Evolutionary conservation across 2,888 invertebrate species (phyloP).

Genomic region (Latrodectus hesperus): DNA sequence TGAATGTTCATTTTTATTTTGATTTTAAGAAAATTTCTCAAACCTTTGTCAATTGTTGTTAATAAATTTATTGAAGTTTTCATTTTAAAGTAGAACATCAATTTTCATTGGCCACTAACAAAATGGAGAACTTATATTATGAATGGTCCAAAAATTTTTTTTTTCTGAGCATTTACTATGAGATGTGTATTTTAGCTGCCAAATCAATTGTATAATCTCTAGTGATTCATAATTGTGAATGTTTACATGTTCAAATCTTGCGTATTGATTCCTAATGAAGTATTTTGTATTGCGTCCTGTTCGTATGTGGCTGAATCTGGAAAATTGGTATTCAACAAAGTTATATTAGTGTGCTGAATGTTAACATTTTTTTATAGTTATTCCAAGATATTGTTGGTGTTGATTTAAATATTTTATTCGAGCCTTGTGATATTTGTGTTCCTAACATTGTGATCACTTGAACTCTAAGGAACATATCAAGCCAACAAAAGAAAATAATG

Average conservation of each 20-base stretch:
- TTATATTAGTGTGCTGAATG: slow-evolving; percentile 1
- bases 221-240: background rate
- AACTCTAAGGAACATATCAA: slow-evolving; percentile 50
- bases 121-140: slow-evolving; percentile 1
- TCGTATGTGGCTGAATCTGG: background rate
- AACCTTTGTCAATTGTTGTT: background rate
- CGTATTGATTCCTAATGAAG: background rate
- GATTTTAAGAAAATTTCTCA: background rate
- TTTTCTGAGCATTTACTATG: background rate
- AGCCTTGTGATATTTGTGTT: slow-evolving; percentile 65
- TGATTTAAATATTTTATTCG: slow-evolving; percentile 30
- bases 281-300: slow-evolving; percentile 4
- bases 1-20: slow-evolving; percentile 48
- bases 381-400: slow-evolving; percentile 22
- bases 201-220: slow-evolving; percentile 9
- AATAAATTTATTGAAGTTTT: background rate
- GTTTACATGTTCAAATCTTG: background rate
- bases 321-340: slow-evolving; percentile 9
- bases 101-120: slow-evolving; percentile 7
- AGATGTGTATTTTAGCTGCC: slow-evolving; percentile 32
- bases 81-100: background rate
- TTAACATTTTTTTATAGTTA: slow-evolving; percentile 13
- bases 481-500: background rate
- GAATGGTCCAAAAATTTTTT: slow-evolving; percentile 10
- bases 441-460: slow-evolving; percentile 44